phyloP scores from a whole-genome alignment of 2,797 vertebrate species.

The Acanthopagrus latus region DNA sequence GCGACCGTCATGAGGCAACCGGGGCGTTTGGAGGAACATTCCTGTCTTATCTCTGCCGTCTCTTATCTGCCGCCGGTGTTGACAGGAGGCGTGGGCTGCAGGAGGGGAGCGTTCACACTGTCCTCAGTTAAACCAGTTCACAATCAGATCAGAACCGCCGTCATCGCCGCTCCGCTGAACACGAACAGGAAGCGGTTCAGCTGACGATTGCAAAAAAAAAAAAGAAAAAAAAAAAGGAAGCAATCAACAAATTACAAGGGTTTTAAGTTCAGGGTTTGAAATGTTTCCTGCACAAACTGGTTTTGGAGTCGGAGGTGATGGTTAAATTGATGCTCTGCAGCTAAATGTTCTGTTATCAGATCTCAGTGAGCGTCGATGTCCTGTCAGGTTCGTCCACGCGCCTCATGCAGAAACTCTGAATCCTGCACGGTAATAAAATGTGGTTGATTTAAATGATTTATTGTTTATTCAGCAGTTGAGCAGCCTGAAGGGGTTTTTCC shows the following conservation, averaged over 20 bases:
- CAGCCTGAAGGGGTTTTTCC: constrained; percentile 23
- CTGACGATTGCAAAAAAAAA: no score
- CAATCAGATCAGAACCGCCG: constrained; percentile 9
- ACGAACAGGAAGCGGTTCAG: neutral
- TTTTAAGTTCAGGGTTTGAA: no score
- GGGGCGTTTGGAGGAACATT: constrained; percentile 49
- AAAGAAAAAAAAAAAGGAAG: neutral
- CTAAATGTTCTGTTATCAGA: no score
- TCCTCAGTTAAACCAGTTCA: constrained; percentile 34
- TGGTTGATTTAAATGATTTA: neutral
- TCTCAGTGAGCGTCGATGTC: no score
- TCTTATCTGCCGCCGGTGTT: constrained; percentile 45
- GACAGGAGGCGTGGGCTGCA: constrained; percentile 30
- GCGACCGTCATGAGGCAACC: constrained; percentile 38
- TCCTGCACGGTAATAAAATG: no score
- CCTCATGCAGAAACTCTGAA: no score
- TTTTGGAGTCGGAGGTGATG: no score
- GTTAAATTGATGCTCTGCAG: no score
- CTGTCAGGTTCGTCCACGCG: no score
- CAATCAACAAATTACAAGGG: no score
- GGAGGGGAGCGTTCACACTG: constrained; percentile 28
- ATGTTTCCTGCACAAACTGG: neutral
- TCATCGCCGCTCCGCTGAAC: neutral
- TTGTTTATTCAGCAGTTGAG: constrained; percentile 1
- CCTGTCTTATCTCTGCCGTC: constrained; percentile 55